phyloP scores from a whole-genome alignment of 2,888 invertebrate genomes.

The Autographa gamma region DNA sequence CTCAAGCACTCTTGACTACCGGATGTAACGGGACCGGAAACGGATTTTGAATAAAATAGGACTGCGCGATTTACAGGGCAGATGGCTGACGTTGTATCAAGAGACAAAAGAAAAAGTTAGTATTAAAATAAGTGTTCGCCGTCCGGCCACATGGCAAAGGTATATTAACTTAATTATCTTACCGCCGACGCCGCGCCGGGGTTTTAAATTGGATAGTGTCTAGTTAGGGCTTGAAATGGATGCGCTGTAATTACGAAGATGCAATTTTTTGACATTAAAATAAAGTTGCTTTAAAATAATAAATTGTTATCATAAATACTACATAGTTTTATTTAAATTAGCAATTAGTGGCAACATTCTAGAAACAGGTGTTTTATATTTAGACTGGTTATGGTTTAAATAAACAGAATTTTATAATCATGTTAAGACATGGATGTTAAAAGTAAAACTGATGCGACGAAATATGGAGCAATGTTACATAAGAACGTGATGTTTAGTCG shows the following conservation, averaged over 20 bases:
- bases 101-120: conserved; percentile 69
- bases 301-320: conserved; percentile 22
- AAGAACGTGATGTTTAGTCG: conserved; percentile 45
- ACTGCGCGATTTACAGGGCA: conserved; percentile 73
- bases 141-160: conserved; percentile 60
- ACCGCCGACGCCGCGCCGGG: conserved; percentile 41
- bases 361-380: conserved; percentile 2
- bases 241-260: conserved; percentile 65
- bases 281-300: conserved; percentile 26
- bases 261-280: conserved; percentile 61
- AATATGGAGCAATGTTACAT: conserved; percentile 29
- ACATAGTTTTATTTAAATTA: conserved; percentile 7
- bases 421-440: neutral
- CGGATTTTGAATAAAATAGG: conserved; percentile 74
- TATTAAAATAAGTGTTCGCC: conserved; percentile 61
- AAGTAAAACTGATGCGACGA: conserved; percentile 5
- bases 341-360: neutral
- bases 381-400: neutral
- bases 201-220: conserved; percentile 67
- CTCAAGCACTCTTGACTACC: conserved; percentile 79
- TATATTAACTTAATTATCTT: conserved; percentile 72
- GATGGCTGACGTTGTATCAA: conserved; percentile 74
- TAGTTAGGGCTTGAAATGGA: conserved; percentile 64
- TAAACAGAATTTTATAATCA: neutral
- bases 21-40: conserved; percentile 86